These are phyloP conservation scores for Pao palembangensis DNA, from an alignment of 2,113 vertebrate genomes.

Conservation along the genomic window DNA sequence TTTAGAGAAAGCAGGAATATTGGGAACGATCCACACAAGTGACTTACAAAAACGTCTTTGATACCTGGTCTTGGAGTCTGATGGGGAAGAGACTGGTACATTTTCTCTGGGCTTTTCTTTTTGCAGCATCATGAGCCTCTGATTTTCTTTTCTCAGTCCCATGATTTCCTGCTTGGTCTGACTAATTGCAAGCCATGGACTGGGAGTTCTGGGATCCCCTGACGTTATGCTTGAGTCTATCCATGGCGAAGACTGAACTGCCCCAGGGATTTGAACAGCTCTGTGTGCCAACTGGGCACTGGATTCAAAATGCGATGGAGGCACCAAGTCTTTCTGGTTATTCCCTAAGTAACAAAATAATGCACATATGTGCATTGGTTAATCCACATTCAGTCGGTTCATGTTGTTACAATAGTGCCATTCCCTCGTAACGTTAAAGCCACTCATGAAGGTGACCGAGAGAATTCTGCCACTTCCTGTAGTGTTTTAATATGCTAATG, in stretches of 20 bases:
- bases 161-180: slow-evolving; percentile 64
- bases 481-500: background rate
- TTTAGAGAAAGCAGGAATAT: slow-evolving; percentile 3
- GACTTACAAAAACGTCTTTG: background rate
- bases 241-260: slow-evolving; percentile 31
- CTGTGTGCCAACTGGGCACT: slow-evolving; percentile 24
- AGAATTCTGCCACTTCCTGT: no score
- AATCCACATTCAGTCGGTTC: background rate
- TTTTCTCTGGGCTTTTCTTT: slow-evolving; percentile 20
- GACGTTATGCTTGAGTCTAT: slow-evolving; percentile 20
- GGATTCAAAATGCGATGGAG: slow-evolving; percentile 71
- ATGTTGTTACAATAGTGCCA: background rate
- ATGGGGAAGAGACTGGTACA: slow-evolving; percentile 5
- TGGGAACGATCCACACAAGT: background rate
- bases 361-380: background rate
- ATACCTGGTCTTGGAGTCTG: slow-evolving; percentile 42
- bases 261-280: slow-evolving; percentile 6
- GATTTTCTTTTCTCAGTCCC: slow-evolving; percentile 65
- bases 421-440: no score
- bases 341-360: slow-evolving; percentile 30
- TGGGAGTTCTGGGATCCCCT: slow-evolving; percentile 19
- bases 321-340: slow-evolving; percentile 55
- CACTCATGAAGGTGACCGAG: no score
- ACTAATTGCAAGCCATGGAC: slow-evolving; percentile 54
- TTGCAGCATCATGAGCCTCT: slow-evolving; percentile 51